phyloP scores from a whole-genome alignment of 2,888 invertebrate genomes.

The Dryomyza anilis region DNA sequence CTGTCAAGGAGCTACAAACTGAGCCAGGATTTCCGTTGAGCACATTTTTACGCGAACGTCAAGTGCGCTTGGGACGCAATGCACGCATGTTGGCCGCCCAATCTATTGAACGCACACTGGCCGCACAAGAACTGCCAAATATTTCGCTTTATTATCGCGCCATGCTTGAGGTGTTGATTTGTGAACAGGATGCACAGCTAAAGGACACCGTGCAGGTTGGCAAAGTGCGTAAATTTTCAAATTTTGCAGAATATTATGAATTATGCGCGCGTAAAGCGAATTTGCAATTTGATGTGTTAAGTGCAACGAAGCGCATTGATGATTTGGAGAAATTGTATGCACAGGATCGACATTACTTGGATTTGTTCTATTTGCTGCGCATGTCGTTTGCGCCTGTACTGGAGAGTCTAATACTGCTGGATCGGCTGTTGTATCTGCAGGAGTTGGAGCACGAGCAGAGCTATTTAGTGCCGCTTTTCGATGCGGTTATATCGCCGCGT shows the following conservation, averaged over 20 bases:
- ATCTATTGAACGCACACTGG: constrained; percentile 73
- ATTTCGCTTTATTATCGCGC: constrained; percentile 77
- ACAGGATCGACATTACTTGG: constrained; percentile 66
- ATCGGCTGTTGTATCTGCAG: constrained; percentile 77
- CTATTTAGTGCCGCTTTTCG: constrained; percentile 78
- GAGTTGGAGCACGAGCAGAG: constrained; percentile 68
- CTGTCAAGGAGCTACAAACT: constrained; percentile 45
- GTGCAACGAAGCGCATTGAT: constrained; percentile 52
- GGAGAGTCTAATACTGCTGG: constrained; percentile 81
- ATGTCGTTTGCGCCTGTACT: constrained; percentile 78
- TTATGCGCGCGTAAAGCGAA: constrained; percentile 67
- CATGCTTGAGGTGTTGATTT: constrained; percentile 70
- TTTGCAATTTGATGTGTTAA: constrained; percentile 32
- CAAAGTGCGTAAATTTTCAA: constrained; percentile 66
- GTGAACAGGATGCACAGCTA: constrained; percentile 58
- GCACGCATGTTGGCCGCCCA: constrained; percentile 87
- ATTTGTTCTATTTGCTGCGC: constrained; percentile 78
- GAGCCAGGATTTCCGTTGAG: constrained; percentile 73
- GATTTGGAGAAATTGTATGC: constrained; percentile 60
- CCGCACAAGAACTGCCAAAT: constrained; percentile 65
- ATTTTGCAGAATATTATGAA: constrained; percentile 73
- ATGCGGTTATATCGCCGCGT: constrained; percentile 82
- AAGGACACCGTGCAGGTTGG: constrained; percentile 66
- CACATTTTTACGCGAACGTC: constrained; percentile 63
- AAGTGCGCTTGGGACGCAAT: constrained; percentile 70